phyloP scores from a whole-genome alignment of 2,888 invertebrate genomes.

The Drosophila buzzatii region DNA sequence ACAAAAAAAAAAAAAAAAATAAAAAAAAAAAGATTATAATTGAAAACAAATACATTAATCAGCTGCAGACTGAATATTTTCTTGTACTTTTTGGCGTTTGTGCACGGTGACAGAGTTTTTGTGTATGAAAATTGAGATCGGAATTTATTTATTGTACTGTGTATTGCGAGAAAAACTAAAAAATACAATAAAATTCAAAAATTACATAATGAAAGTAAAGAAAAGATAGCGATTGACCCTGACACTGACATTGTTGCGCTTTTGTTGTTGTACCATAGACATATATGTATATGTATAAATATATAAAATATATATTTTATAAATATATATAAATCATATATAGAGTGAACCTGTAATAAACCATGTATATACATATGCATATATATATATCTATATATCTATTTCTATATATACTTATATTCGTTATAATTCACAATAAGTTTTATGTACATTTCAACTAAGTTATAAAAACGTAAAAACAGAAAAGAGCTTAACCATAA shows the following conservation, averaged over 20 bases:
- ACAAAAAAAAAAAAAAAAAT: conserved; percentile 44
- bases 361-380: conserved; percentile 35
- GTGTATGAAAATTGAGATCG: conserved; percentile 48
- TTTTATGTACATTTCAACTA: conserved; percentile 75
- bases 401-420: conserved; percentile 21
- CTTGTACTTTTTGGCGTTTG: conserved; percentile 55
- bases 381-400: not conserved
- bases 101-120: conserved; percentile 67
- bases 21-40: conserved; percentile 13
- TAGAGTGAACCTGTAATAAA: conserved; percentile 64
- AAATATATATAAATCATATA: not conserved
- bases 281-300: conserved; percentile 31
- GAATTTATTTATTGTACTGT: conserved; percentile 57
- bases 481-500: conserved; percentile 59
- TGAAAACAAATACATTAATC: conserved; percentile 33
- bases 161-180: conserved; percentile 36
- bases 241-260: conserved; percentile 80
- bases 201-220: conserved; percentile 15
- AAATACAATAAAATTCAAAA: conserved; percentile 14
- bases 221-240: conserved; percentile 61
- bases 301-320: conserved; percentile 5
- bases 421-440: conserved; percentile 65
- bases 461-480: conserved; percentile 46
- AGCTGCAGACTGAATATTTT: conserved; percentile 48
- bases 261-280: conserved; percentile 77